Evolutionary conservation across 2,113 vertebrate genomes (phyloP), one percentile per base, ranked within the genome.

Genomic region (Actinemys pallida): DNA sequence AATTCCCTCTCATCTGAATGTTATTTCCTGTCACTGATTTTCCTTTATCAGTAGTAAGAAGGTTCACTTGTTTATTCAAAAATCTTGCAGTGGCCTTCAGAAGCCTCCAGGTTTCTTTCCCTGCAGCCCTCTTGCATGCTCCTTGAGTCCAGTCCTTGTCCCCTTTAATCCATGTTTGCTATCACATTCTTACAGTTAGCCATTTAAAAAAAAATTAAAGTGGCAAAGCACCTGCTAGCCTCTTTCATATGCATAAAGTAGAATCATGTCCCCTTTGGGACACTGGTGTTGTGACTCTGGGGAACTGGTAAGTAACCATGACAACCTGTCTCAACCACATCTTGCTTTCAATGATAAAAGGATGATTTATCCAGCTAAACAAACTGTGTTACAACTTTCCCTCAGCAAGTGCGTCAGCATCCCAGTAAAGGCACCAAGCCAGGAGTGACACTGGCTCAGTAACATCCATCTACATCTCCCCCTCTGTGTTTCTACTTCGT

Each of bases 241-340:
- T 91, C 93, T 98, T 98, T 94, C 95, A 98, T 98, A 98, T 98
- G 97, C 97, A 98, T 98, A 97, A 98, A 95, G 92, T 94, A 88
- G 95, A 98, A 98, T 98, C 97, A 98, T 96, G 97, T 96, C 98
- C 95, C 98, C 98, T 98, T 91, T 1, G 98, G 98, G 98, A 98
- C 97, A 96, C 94, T 97, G 97, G 97, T 98, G 97, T 97, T 98
- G 98, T 95, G 95, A 98, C 98, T 98, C 98, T 95, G 91, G 98
- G 98, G 98, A 98, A 95, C 97, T 95, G 96, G 94, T 94, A 96
- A 98, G 98, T 98, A 98, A 98, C 98, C 98, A 98, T 98, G 98
- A 98, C 98, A 98, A 98, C 98, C 3, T 81, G 88, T 96, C 94
- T 93, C 95, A 69, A 91, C 89, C 95, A 97, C 97, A 95, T 98